Percentiles rank a stretch among this genome's conserved stretches.
Evolutionary conservation across 2,888 invertebrate species (phyloP).

Genomic region (Yponomeuta evonymella): DNA sequence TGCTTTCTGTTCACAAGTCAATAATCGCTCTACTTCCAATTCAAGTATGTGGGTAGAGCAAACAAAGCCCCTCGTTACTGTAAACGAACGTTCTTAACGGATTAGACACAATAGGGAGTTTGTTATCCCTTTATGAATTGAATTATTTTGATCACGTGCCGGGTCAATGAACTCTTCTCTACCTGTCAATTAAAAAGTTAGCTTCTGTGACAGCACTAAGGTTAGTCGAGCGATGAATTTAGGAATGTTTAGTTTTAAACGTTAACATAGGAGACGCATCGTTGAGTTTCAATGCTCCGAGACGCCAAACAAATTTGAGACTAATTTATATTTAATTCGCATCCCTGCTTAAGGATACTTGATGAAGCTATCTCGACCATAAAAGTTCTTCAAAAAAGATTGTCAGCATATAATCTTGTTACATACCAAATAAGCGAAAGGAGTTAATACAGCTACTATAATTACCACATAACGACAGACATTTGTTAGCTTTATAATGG

Average conservation of each 20-base stretch:
- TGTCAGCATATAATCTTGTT: too few relatives aligned
- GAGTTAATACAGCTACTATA: too few relatives aligned
- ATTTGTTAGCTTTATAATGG: too few relatives aligned
- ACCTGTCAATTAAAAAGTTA: conserved; percentile 1
- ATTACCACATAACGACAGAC: too few relatives aligned
- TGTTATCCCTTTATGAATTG: neutral
- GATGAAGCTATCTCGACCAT: too few relatives aligned
- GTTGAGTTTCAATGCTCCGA: neutral
- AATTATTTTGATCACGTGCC: neutral
- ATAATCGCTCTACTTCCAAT: neutral
- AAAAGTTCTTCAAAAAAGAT: too few relatives aligned
- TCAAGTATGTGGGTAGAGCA: neutral
- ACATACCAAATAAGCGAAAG: too few relatives aligned
- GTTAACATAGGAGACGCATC: neutral
- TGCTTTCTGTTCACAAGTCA: neutral
- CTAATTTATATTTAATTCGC: neutral
- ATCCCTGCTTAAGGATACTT: too few relatives aligned
- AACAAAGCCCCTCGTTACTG: neutral
- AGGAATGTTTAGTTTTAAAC: neutral
- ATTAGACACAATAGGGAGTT: neutral
- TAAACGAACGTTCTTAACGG: conserved; percentile 1
- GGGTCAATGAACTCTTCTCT: neutral
- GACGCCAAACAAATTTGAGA: neutral
- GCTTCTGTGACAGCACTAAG: neutral
- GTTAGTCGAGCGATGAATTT: neutral